A percentile compares a stretch with the other conserved stretches of the same genome.
Conservation (phyloP, 2,888 invertebrate species). For the Mythimna pallens region DNA sequence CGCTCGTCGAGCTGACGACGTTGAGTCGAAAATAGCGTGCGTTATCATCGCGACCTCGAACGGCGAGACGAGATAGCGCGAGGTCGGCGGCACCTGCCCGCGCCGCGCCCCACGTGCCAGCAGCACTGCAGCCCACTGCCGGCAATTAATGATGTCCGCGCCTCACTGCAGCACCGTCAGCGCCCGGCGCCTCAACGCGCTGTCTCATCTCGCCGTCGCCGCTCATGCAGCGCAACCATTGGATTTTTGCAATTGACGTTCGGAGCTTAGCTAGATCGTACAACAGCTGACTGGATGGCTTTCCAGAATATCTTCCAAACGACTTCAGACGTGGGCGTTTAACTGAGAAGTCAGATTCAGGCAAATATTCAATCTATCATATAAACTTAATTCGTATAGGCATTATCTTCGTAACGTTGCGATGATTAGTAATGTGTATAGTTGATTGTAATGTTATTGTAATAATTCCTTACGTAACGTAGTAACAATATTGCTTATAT, state of each 20-base stretch:
- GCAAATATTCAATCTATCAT: conserved; percentile 30
- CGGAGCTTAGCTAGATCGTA: conserved; percentile 40
- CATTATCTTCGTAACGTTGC: conserved; percentile 21
- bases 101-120: conserved; percentile 84
- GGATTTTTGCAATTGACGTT: conserved; percentile 63
- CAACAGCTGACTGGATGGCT: conserved; percentile 13
- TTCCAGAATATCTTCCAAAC: conserved; percentile 25
- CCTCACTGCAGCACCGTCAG: conserved; percentile 36
- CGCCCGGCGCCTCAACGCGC: conserved; percentile 47
- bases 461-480: conserved; percentile 56
- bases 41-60: conserved; percentile 89
- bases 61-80: conserved; percentile 88
- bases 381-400: conserved; percentile 22
- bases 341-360: conserved; percentile 39
- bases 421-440: conserved; percentile 34
- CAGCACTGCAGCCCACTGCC: conserved; percentile 73
- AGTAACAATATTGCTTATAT: conserved; percentile 49
- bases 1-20: conserved; percentile 75
- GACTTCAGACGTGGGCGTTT: conserved; percentile 36
- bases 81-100: conserved; percentile 88
- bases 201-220: conserved; percentile 54
- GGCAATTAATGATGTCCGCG: conserved; percentile 70
- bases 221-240: conserved; percentile 26
- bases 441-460: conserved; percentile 54
- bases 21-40: conserved; percentile 86